These are phyloP conservation scores for Cinclus cinclus DNA, from an alignment of 2,113 vertebrate genomes.

Conservation along the genomic window DNA sequence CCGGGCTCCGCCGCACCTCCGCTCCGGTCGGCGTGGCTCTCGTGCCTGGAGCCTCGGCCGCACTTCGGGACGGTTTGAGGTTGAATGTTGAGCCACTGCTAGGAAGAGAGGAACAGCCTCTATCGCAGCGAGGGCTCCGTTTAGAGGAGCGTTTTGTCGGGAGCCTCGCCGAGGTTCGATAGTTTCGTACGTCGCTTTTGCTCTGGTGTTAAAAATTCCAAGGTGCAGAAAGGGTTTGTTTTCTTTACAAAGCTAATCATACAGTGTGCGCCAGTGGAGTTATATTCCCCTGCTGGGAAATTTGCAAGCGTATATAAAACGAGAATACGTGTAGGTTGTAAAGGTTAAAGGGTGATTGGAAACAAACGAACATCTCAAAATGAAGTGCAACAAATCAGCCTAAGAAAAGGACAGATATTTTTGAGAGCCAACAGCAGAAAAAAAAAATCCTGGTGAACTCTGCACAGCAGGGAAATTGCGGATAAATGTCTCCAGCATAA, in stretches of 20 bases:
- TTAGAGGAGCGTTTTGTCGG: neutral
- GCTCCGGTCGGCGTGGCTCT: accelerated
- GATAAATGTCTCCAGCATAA: neutral
- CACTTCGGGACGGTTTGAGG: accelerated
- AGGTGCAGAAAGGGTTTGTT: neutral
- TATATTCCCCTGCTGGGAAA: neutral
- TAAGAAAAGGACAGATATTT: neutral
- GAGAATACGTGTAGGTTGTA: neutral
- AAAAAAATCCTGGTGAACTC: neutral
- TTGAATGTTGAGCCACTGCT: neutral
- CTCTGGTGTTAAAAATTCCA: neutral
- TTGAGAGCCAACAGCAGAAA: neutral
- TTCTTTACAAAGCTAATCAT: accelerated
- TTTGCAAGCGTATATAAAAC: neutral
- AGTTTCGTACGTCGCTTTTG: neutral
- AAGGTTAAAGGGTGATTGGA: neutral
- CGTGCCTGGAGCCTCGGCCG: neutral
- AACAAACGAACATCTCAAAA: neutral
- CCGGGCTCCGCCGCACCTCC: accelerated
- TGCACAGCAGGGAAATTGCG: neutral
- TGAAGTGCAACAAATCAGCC: neutral
- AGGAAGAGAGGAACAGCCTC: neutral
- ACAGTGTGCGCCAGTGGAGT: neutral
- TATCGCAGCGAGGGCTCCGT: accelerated
- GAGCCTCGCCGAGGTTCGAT: neutral